A percentile compares a stretch with the other conserved stretches of the same genome.
These are phyloP conservation scores for Psephotus haematonotus DNA, from an alignment of 2,113 vertebrate species.

Conservation along the genomic window DNA sequence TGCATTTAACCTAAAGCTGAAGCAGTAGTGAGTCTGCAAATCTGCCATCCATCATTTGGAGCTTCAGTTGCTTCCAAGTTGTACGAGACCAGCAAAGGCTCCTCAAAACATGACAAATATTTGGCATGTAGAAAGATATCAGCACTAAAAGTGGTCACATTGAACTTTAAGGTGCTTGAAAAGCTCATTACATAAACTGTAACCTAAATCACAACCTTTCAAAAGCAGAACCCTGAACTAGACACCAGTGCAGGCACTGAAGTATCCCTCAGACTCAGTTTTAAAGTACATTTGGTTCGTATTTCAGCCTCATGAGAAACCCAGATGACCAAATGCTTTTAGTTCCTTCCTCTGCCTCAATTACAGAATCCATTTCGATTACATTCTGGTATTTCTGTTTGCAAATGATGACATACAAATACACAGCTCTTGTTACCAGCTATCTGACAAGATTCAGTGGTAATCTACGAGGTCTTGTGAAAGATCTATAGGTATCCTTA, in stretches of 20 bases:
- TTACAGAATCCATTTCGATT: conserved; percentile 27
- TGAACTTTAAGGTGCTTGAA: neutral
- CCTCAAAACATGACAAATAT: conserved; percentile 37
- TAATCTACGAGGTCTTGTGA: neutral
- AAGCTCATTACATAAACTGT: neutral
- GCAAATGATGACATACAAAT: neutral
- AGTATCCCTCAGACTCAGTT: neutral
- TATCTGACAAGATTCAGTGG: neutral
- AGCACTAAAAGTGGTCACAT: neutral
- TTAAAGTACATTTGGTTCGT: conserved; percentile 14
- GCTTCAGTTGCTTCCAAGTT: conserved; percentile 5
- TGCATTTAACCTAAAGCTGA: conserved; percentile 1
- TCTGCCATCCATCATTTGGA: conserved; percentile 33
- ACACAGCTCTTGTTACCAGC: neutral
- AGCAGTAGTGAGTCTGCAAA: conserved; percentile 34
- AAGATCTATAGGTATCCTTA: neutral
- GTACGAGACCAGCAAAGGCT: neutral
- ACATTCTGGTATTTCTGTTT: neutral
- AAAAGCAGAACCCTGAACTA: neutral
- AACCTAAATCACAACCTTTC: conserved; percentile 4
- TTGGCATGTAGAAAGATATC: neutral
- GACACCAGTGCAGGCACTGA: neutral
- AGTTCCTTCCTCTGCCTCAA: conserved; percentile 35
- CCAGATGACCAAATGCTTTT: conserved; percentile 10
- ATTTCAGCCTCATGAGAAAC: conserved; percentile 39